Base-by-base conservation (phyloP, 2,113 vertebrate genomes). In the Xiphophorus couchianus region DNA sequence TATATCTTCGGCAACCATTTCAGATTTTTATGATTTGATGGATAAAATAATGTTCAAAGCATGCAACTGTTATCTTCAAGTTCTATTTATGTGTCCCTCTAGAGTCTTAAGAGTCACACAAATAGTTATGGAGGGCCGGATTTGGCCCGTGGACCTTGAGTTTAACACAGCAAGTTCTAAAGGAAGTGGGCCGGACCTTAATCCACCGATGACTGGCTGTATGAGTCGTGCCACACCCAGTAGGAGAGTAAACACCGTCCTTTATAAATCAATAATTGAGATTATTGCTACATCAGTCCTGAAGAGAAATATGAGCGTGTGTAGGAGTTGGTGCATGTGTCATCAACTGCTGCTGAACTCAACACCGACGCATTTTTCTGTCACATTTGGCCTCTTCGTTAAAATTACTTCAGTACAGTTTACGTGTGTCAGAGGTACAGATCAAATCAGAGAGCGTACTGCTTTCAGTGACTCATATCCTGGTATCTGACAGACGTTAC, bases 381-480 rank as follows among this genome's bases (percentile, higher is more conserved):
- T 73, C 64, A 80, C 77, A 66, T 79, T 67, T 73, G 62, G 13
- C 78, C 58, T 73, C 62, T 62, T 60, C 19, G 71, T 69, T 76
- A 42, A 37, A 65, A 69, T 14, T 33, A 35, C 27, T 64, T 29
- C 37, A 35, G 62, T 30, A 39, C n/a, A 48, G 15, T 29, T 28
- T 9, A 19, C 12, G 2, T 25, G 6, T 65, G 39, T 63, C 64
- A 37, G 37, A 35, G 39, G 3, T 44, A 10, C 29, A 37, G 37
- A 66, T 22, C 12, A 67, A 58, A 58, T 22, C 65, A 11, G 14
- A 31, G 42, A 30, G 42, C 1, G n/a, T 63, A 62, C 60, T 30
- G n/a, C 33, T 13, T 62, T 42, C 69, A 19, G 0, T 85, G 80
- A 84, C 71, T 84, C 86, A 80, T 22, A 66, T 75, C 51, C 71